phyloP scores from a whole-genome alignment of 2,888 invertebrate species.

The Disparrhopalites patrizii region DNA sequence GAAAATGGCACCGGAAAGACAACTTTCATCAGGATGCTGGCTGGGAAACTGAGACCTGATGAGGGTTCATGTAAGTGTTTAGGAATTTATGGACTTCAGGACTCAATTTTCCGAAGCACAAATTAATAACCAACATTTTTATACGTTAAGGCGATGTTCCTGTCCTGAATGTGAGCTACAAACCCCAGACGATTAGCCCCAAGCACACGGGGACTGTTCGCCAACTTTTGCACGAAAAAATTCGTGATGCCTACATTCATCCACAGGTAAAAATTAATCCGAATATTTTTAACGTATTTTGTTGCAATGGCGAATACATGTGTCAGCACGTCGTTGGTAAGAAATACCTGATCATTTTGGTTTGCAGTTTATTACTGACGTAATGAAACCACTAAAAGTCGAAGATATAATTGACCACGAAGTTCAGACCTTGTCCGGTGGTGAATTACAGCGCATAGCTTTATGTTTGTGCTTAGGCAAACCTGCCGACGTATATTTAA shows the following conservation, averaged over 20 bases:
- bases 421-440: constrained; percentile 97
- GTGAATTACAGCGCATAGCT: constrained; percentile 97
- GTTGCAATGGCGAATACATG: no score
- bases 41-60: constrained; percentile 91
- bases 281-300: no score
- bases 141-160: constrained; percentile 65
- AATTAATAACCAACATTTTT: no score
- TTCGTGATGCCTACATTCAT: constrained; percentile 95
- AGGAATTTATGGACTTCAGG: no score
- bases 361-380: constrained; percentile 88
- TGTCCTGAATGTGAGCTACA: constrained; percentile 95
- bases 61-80: constrained; percentile 64
- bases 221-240: constrained; percentile 90
- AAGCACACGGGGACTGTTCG: constrained; percentile 91
- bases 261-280: constrained; percentile 73
- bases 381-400: constrained; percentile 96
- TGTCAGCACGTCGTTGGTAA: no score
- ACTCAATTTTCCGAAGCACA: no score
- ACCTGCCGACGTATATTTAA: constrained; percentile 97
- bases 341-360: constrained; percentile 32
- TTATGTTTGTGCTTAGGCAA: constrained; percentile 94
- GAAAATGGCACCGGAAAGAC: constrained; percentile 99
- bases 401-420: constrained; percentile 98
- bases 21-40: constrained; percentile 97
- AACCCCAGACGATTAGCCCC: constrained; percentile 99